These are phyloP conservation scores for Desmodus rotundus DNA, from an alignment of 2,113 vertebrate genomes.

Conservation along the genomic window DNA sequence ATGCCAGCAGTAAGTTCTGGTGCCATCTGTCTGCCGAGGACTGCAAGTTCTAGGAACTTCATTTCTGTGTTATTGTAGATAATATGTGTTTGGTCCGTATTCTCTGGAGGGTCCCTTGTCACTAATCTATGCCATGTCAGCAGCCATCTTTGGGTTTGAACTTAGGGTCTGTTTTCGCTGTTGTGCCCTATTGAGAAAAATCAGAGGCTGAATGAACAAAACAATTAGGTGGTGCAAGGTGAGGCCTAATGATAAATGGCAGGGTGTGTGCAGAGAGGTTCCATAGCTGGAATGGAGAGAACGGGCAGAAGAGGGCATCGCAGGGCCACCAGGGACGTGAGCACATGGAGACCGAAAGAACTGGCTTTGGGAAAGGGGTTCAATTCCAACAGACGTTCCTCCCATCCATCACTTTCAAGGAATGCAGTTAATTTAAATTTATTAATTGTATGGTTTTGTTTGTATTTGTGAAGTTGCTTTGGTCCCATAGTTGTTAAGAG, in stretches of 20 bases:
- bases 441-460: neutral
- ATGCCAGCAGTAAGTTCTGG: neutral
- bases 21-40: neutral
- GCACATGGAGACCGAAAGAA: too few species aligned
- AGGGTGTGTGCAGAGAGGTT: neutral
- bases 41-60: neutral
- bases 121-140: neutral
- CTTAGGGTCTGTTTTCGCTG: neutral
- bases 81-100: neutral
- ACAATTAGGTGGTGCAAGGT: neutral
- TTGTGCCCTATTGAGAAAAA: neutral
- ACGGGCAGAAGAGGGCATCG: neutral
- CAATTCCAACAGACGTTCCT: neutral
- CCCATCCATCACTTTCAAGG: neutral
- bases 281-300: neutral
- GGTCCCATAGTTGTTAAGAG: neutral
- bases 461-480: neutral
- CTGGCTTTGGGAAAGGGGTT: neutral
- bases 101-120: neutral
- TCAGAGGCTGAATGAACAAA: neutral
- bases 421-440: neutral
- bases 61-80: too few species aligned
- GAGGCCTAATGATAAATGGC: neutral
- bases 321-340: neutral
- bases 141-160: neutral